These are phyloP conservation scores for Rhinogobio ventralis DNA, from an alignment of 2,797 vertebrate species.

Conservation along the genomic window DNA sequence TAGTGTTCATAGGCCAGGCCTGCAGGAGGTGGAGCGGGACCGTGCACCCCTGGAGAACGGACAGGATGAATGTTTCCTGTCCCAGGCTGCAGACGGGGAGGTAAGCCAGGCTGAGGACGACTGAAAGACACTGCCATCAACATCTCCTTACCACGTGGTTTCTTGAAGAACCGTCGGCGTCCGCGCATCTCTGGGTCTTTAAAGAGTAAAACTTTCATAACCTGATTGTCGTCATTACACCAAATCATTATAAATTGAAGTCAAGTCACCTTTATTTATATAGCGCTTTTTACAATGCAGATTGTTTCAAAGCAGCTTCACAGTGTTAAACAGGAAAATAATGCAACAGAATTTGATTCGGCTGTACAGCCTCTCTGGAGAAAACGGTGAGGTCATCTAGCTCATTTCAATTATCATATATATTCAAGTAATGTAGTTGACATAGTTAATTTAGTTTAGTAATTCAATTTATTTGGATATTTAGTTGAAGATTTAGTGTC, in stretches of 20 bases:
- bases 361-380: too few relatives aligned
- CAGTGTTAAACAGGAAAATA: too few relatives aligned
- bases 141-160: constrained; percentile 85
- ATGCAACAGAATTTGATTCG: too few relatives aligned
- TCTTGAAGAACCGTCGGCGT: constrained; percentile 87
- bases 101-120: constrained; percentile 75
- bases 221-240: not conserved
- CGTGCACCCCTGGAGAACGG: constrained; percentile 69
- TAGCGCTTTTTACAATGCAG: too few relatives aligned
- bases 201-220: not conserved
- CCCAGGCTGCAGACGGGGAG: constrained; percentile 82
- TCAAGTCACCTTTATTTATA: too few relatives aligned
- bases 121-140: constrained; percentile 81
- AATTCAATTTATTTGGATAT: too few relatives aligned
- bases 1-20: constrained; percentile 81
- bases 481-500: too few relatives aligned
- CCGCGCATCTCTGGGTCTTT: constrained; percentile 85
- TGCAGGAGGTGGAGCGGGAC: constrained; percentile 67
- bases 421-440: too few relatives aligned
- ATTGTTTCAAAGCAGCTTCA: too few relatives aligned
- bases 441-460: too few relatives aligned
- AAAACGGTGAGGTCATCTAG: too few relatives aligned
- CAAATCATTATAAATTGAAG: not conserved
- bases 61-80: constrained; percentile 64
- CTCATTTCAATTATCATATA: too few relatives aligned